Evolutionary conservation across 2,113 vertebrate species (phyloP), one percentile per base, ranked within the genome.

Genomic region (Motacilla tschutschensis): DNA sequence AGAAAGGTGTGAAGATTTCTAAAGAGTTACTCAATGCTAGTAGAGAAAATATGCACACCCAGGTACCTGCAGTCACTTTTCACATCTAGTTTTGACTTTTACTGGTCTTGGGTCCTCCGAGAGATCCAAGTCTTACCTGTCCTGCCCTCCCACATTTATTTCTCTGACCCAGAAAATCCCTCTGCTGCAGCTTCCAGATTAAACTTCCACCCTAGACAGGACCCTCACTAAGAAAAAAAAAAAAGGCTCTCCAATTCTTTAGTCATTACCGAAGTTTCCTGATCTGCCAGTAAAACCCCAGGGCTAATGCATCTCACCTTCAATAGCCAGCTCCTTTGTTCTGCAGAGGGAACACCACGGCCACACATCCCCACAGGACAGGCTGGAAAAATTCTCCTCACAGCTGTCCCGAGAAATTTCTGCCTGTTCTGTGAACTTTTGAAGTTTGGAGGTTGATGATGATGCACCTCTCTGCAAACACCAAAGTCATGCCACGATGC

Each of bases 251-350:
- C 53, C 1, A 1, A 70, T 54, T 70, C 51, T 70, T 59, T 59
- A 77, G 47, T 70, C 43, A 40, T 65, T 70, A 67, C 60, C 18
- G 36, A 79, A 74, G 44, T 67, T 89, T 79, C 57, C 64, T 55
- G 31, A 83, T 77, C 60, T 87, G 69, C 16, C 69, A 65, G 53
- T 63, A 93, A 94, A 87, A 63, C 57, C 41, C 64, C 8, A 1
- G 20, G 25, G 22, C 69, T 74, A 51, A 85, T 63, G 53, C 62
- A 67, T 77, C 79, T 93, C 90, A 92, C 85, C 91, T 93, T 79
- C n/a, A 9, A 50, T 4, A 78, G 63, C 29, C 8, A 40, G 46
- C 25, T 94, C 54, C 85, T 93, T 94, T 92, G 89, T 91, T 95
- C 88, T 93, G 73, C n/a, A 7, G 57, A 60, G 26, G 25, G 31